These are phyloP conservation scores for Prionailurus bengalensis DNA, from an alignment of 2,113 vertebrate species.

Conservation along the genomic window DNA sequence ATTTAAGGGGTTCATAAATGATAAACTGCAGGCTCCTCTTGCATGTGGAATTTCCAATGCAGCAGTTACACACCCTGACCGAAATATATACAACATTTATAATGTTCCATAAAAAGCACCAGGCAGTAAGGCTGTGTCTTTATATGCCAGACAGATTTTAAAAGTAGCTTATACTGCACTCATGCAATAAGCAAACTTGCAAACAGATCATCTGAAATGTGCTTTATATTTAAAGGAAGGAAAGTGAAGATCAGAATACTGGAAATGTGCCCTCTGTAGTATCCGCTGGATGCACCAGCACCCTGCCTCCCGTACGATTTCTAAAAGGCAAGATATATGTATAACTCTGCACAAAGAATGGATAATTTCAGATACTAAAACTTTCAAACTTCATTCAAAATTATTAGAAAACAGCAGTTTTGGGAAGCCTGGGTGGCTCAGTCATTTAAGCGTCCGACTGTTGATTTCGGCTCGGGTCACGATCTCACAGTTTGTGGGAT, in stretches of 20 bases:
- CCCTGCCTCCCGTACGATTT: not conserved
- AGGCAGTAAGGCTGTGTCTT: not conserved
- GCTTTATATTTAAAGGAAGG: not conserved
- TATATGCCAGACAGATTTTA: constrained; percentile 1
- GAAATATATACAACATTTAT: constrained; percentile 43
- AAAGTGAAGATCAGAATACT: not conserved
- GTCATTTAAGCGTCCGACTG: no score
- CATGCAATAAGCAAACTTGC: not conserved
- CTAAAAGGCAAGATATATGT: not conserved
- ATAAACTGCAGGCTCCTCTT: not conserved
- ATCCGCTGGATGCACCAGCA: not conserved
- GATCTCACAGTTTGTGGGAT: no score
- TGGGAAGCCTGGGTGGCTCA: no score
- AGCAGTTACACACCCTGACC: not conserved
- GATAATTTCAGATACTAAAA: not conserved
- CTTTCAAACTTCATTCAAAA: constrained; percentile 2
- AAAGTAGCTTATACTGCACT: not conserved
- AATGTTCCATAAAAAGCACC: constrained; percentile 18
- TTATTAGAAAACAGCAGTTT: not conserved
- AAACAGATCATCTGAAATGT: constrained; percentile 9
- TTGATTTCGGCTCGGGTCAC: no score
- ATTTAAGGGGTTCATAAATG: not conserved
- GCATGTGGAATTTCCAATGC: not conserved
- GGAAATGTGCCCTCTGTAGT: not conserved
- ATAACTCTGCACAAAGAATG: not conserved